Conservation (phyloP, 1,140 invertebrate species). For the Lordiphosa collinella region DNA sequence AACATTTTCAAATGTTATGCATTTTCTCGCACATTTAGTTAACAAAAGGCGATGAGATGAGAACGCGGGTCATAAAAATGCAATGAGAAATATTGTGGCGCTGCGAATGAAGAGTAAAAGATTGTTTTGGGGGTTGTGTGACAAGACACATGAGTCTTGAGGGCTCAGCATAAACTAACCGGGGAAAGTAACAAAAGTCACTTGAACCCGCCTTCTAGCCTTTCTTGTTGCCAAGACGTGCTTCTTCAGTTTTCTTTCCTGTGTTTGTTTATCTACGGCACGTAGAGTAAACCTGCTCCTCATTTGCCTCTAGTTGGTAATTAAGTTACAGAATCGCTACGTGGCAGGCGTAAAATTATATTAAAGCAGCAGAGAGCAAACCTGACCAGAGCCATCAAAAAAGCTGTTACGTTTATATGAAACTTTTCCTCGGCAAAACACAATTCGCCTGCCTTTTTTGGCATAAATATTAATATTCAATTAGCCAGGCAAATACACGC, state of each 20-base stretch:
- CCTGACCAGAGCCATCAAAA: background rate
- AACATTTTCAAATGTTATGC: constrained; percentile 61
- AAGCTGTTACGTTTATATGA: constrained; percentile 62
- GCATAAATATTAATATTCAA: constrained; percentile 75
- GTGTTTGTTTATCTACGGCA: constrained; percentile 51
- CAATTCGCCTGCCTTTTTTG: constrained; percentile 55
- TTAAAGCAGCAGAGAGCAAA: constrained; percentile 1
- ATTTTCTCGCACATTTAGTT: constrained; percentile 62
- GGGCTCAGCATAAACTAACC: no score
- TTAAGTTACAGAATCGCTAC: constrained; percentile 54
- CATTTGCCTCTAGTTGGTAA: constrained; percentile 55
- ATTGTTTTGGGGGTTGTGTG: constrained; percentile 18
- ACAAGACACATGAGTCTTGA: constrained; percentile 45
- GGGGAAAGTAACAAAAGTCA: constrained; percentile 29
- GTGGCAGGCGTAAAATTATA: constrained; percentile 32
- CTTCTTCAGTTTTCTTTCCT: background rate
- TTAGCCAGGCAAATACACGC: constrained; percentile 40
- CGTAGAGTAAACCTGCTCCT: constrained; percentile 34
- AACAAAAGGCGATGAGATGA: constrained; percentile 40
- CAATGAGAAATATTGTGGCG: constrained; percentile 37
- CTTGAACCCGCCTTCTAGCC: constrained; percentile 17
- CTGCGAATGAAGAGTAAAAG: constrained; percentile 8
- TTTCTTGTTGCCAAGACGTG: background rate
- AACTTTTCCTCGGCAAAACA: constrained; percentile 28
- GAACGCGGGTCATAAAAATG: constrained; percentile 43